These are phyloP conservation scores for Rhineura floridana DNA, from an alignment of 2,113 vertebrate genomes.

Conservation along the genomic window DNA sequence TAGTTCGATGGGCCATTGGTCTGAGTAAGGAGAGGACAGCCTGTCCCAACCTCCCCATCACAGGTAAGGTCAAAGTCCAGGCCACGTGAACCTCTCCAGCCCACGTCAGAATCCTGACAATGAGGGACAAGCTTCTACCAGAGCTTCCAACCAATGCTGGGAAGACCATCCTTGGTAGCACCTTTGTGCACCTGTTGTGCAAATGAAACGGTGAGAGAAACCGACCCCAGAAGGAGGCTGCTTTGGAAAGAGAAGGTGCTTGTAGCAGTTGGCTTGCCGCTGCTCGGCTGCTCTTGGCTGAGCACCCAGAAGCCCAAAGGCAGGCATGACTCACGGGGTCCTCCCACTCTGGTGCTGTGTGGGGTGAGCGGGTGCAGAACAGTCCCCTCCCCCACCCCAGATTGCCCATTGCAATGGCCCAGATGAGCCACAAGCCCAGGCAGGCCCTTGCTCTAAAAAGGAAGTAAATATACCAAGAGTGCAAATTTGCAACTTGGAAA, in stretches of 20 bases:
- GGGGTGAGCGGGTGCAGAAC: not conserved
- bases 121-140: slow-evolving; percentile 60
- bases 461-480: too few species aligned
- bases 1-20: too few species aligned
- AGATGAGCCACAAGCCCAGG: not conserved
- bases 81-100: slow-evolving; percentile 51
- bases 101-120: slow-evolving; percentile 52
- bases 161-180: slow-evolving; percentile 66
- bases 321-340: not conserved
- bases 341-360: slow-evolving; percentile 21
- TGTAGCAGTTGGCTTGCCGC: not conserved
- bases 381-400: not conserved
- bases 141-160: slow-evolving; percentile 71
- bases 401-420: not conserved
- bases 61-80: slow-evolving; percentile 47
- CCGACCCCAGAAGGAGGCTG: slow-evolving; percentile 54
- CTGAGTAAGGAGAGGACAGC: too few species aligned
- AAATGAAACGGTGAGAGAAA: slow-evolving; percentile 60
- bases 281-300: not conserved
- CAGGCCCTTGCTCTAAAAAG: too few species aligned
- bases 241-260: slow-evolving; percentile 37
- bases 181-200: slow-evolving; percentile 58
- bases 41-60: too few species aligned
- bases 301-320: slow-evolving; percentile 26
- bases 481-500: too few species aligned